Evolutionary conservation across 53 echinoderm and acorn worm genomes (phyloP).

Genomic region (Patiria pectinifera): DNA sequence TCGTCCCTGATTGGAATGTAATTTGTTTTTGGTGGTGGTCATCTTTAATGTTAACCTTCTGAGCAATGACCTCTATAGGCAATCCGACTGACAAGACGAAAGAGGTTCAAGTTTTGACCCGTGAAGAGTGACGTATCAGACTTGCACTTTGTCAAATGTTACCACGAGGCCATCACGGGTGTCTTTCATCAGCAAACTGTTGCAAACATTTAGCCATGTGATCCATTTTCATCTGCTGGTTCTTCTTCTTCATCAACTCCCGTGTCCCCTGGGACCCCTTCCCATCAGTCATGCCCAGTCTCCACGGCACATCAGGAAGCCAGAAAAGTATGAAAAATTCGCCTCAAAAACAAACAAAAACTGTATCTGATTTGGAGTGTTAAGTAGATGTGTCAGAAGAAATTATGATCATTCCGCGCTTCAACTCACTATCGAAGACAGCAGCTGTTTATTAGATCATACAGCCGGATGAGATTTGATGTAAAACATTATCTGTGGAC

Average conservation of each 20-base stretch:
- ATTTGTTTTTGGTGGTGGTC: neutral
- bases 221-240: neutral
- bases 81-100: neutral
- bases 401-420: neutral
- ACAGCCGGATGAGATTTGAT: constrained; percentile 9
- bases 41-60: neutral
- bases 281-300: neutral
- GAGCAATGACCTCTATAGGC: neutral
- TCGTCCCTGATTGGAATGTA: neutral
- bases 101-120: too few species aligned
- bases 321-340: neutral
- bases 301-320: too few species aligned
- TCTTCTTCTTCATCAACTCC: constrained; percentile 7
- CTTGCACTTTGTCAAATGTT: neutral
- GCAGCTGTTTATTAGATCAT: constrained; percentile 40
- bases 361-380: neutral
- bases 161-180: neutral
- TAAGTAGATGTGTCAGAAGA: neutral
- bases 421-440: constrained; percentile 16
- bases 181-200: neutral
- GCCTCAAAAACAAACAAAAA: neutral
- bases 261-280: neutral
- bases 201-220: neutral
- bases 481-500: constrained; percentile 2
- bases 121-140: neutral